These are phyloP conservation scores for Salvator merianae DNA, from an alignment of 2,113 vertebrate genomes.

Conservation along the genomic window DNA sequence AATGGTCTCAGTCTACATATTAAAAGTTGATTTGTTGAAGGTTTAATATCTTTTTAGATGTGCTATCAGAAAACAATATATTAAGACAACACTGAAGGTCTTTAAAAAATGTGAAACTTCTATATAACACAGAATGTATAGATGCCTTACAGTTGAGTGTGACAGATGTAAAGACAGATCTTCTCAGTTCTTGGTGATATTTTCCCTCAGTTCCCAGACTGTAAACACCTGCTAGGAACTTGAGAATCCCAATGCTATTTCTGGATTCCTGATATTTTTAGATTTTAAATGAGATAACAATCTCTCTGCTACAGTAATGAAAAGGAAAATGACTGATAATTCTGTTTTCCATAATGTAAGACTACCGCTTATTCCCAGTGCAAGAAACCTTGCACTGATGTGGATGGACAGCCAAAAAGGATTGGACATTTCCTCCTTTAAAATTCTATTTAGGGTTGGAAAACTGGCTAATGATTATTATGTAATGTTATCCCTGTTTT, in stretches of 20 bases:
- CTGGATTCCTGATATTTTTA: not conserved
- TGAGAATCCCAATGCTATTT: not conserved
- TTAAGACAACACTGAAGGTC: no score
- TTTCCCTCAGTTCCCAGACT: not conserved
- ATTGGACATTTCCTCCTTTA: not conserved
- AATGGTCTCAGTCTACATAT: no score
- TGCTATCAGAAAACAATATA: no score
- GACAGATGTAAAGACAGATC: no score
- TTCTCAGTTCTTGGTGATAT: no score
- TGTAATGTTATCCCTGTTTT: no score
- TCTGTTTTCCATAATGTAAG: not conserved
- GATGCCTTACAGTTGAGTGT: no score
- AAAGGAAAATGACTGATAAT: not conserved
- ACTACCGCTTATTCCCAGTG: not conserved
- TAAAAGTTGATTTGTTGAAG: no score
- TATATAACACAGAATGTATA: no score
- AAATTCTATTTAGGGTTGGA: not conserved
- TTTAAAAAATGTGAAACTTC: no score
- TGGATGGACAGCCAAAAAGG: not conserved
- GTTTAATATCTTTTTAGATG: no score
- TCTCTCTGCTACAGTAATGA: not conserved
- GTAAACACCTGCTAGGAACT: not conserved
- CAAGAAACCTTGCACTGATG: not conserved
- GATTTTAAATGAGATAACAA: not conserved
- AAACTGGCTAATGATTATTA: not conserved